Percentiles rank a stretch among this genome's conserved stretches.
Conservation (phyloP, 2,888 invertebrate species). For the Globia sparganii region DNA sequence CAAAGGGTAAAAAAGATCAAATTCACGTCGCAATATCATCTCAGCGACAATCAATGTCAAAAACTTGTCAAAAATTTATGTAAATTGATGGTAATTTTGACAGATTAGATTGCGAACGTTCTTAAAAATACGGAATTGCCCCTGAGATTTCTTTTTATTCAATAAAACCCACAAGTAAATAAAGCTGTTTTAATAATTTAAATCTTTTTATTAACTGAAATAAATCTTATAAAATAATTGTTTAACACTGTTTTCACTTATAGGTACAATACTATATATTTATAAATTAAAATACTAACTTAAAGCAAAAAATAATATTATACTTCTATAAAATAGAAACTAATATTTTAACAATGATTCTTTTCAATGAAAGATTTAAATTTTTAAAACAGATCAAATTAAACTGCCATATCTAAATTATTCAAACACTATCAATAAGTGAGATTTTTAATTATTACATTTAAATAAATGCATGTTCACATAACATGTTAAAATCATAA, state of each 20-base stretch:
- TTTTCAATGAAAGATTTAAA: constrained; percentile 50
- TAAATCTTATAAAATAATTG: constrained; percentile 50
- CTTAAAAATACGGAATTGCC: no score
- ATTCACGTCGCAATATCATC: no score
- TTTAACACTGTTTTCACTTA: constrained; percentile 57
- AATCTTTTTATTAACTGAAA: constrained; percentile 61
- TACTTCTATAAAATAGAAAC: constrained; percentile 44
- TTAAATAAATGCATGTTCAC: constrained; percentile 55
- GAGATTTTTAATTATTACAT: constrained; percentile 51
- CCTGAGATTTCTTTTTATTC: neutral
- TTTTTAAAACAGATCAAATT: constrained; percentile 56
- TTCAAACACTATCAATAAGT: constrained; percentile 44
- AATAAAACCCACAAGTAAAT: constrained; percentile 52
- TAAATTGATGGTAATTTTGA: no score
- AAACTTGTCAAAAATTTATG: no score
- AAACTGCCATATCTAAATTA: constrained; percentile 49
- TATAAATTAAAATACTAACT: constrained; percentile 55
- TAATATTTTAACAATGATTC: constrained; percentile 33
- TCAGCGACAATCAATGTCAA: no score
- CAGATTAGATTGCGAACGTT: no score
- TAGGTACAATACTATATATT: constrained; percentile 50
- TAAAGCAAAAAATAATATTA: constrained; percentile 48
- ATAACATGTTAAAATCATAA: constrained; percentile 39
- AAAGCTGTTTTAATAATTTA: constrained; percentile 61
- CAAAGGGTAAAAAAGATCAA: no score